Evolutionary conservation across 2,797 vertebrate genomes (phyloP), one percentile per base, ranked within the genome.

Genomic region (Buphagus erythrorhynchus): DNA sequence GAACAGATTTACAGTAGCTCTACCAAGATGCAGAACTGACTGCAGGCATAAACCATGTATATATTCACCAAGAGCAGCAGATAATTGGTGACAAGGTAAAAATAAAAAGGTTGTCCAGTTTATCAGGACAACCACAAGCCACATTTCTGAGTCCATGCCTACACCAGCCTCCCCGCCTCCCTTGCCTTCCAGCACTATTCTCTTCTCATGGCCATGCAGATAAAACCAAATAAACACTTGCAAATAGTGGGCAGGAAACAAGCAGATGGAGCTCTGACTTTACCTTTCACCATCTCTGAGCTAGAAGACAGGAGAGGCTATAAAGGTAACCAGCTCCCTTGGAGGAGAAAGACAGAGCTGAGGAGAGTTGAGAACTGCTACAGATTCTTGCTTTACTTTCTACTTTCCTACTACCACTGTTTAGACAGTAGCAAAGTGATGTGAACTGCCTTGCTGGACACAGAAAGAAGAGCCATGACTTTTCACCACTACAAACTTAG

Each of bases 261-360:
- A 28, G 6, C 0, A 0, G 5, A 20, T 62, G 58, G 18, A 11
- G 5, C 38, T 76, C 38, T 49, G 38, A 35, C 12, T 62, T 69
- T 36, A 38, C 16, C 18, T 79, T 86, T 58, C 55, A 49, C 8
- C 36, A 88, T 13, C 38, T 86, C 72, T 58, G 43, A 62, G 42
- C 0, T 36, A 69, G 61, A 86, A 80, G 48, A 57, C 13, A 57
- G 29, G 19, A 86, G 28, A 57, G 9, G 7, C 36, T 80, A 35
- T 42, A 61, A 63, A 86, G 14, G 33, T 38, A 78, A 66, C 4
- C 1, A 6, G 3, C 12, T 85, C 20, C 21, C 36, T 63, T 22
- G 57, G 48, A 83, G 21, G 11, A 71, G 18, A 8, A 55, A 73
- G 54, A 52, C 8, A 59, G 18, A 76, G 61, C 18, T 63, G 29